Evolutionary conservation across 1,140 invertebrate species (phyloP).

Genomic region (Apis cerana): DNA sequence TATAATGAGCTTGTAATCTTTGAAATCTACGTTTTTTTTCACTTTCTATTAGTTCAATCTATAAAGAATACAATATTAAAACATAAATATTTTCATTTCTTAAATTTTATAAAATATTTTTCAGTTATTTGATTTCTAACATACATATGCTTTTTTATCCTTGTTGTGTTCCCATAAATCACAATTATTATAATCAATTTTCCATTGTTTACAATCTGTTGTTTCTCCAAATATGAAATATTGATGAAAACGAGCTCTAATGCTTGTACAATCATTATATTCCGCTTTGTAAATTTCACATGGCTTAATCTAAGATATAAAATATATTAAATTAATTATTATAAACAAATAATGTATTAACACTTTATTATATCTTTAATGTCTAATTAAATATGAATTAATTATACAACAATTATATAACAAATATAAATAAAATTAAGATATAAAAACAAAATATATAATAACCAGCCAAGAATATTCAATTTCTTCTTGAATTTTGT

Average conservation of each 20-base stretch:
- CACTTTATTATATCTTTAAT: not conserved
- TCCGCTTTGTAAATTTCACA: conserved; percentile 89
- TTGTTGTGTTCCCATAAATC: conserved; percentile 84
- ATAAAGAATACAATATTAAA: conserved; percentile 63
- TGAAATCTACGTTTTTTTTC: conserved; percentile 85
- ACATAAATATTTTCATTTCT: not conserved
- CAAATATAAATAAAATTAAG: not conserved
- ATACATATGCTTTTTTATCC: conserved; percentile 86
- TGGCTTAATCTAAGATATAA: conserved; percentile 84
- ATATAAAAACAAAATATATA: not conserved
- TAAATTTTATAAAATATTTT: conserved; percentile 7
- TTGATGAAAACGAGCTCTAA: conserved; percentile 90
- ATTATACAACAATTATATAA: too few relatives aligned
- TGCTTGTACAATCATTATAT: conserved; percentile 88
- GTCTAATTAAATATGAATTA: too few relatives aligned
- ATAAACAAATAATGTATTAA: not conserved
- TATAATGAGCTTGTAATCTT: conserved; percentile 85
- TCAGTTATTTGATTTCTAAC: conserved; percentile 61
- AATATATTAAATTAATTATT: conserved; percentile 2
- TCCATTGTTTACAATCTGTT: conserved; percentile 89
- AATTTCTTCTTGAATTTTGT: not conserved
- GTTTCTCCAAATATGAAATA: conserved; percentile 90
- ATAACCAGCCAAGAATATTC: conserved; percentile 40
- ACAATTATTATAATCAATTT: conserved; percentile 89
- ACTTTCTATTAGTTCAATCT: conserved; percentile 87